Conservation (phyloP, 2,888 invertebrate genomes). For the Epinotia ramella region DNA sequence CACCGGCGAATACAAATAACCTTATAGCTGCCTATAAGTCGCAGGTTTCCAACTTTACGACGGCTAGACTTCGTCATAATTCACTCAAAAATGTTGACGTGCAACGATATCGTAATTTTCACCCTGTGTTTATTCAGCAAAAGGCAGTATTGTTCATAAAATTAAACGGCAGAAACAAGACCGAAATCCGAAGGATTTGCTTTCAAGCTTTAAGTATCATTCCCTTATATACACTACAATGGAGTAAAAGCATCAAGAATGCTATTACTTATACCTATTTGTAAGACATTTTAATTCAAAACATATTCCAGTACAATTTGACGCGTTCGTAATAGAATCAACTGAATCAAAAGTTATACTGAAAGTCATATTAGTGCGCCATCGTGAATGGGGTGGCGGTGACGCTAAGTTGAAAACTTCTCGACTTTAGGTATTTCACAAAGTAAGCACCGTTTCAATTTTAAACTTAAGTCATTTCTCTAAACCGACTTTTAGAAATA, state of each 20-base stretch:
- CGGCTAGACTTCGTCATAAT: constrained; percentile 22
- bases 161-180: constrained; percentile 61
- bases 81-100: constrained; percentile 19
- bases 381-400: constrained; percentile 15
- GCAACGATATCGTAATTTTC: constrained; percentile 48
- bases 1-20: constrained; percentile 53
- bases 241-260: neutral
- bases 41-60: constrained; percentile 7
- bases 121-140: constrained; percentile 49
- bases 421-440: neutral
- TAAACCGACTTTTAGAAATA: constrained; percentile 5
- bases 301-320: constrained; percentile 2
- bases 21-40: constrained; percentile 8
- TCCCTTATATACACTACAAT: constrained; percentile 14
- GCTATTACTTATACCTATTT: neutral
- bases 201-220: constrained; percentile 14
- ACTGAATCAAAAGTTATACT: neutral
- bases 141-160: constrained; percentile 54
- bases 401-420: constrained; percentile 16
- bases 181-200: neutral
- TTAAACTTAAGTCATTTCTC: constrained; percentile 21
- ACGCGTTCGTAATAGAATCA: constrained; percentile 14
- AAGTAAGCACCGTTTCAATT: constrained; percentile 23
- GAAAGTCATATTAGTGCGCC: constrained; percentile 13
- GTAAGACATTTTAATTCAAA: neutral